Base-by-base conservation (phyloP, 1,140 invertebrate genomes). In the Palaemon carinicauda region DNA sequence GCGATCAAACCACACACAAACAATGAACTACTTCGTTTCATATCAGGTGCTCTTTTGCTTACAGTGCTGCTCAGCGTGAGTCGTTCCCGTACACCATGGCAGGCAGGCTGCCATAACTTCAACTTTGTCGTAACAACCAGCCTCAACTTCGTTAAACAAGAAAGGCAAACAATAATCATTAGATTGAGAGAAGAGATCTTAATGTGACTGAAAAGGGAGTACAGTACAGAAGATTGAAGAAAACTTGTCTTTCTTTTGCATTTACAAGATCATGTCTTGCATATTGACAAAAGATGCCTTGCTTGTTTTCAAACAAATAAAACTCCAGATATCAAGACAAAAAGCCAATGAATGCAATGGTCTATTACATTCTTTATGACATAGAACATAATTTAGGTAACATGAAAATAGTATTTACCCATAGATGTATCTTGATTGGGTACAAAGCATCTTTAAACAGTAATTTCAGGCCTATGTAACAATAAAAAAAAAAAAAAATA, bases 61-160 rank as follows among this genome's bases (percentile, higher is more conserved):
- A 86, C 83, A 86, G 75, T 79, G 52, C 80, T 86, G 60, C 75
- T 85, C 74, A 71, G 77, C 15, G 65, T 80, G 78, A 86, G 83
- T 86, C 41, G 77, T 86, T 56, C 83, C 83, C 41, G 83, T 71
- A 41, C 83, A 94, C 94, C 94, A 95, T 74, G 94, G 94, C 91
- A 95, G 95, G 91, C 94, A 95, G 90, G 94, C 94, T 82, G 94
- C 93, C 91, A 95, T 92, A 82, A 94, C 94, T 91, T 95, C 94
- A 91, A 94, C 92, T 90, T 94, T 94, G 90, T 95, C 94, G 91
- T 94, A 94, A 89, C 94, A 94, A 91, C 94, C 94, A 90, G 91
- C 92, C 90, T 92, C 92, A 90, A 86, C 83, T 92, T 92, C 92
- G 91, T 87, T 92, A 90, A 89, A 89, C 80, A 78, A 88, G 73